Evolutionary conservation across 1,140 invertebrate genomes (phyloP).

Genomic region (Caerostris darwini): DNA sequence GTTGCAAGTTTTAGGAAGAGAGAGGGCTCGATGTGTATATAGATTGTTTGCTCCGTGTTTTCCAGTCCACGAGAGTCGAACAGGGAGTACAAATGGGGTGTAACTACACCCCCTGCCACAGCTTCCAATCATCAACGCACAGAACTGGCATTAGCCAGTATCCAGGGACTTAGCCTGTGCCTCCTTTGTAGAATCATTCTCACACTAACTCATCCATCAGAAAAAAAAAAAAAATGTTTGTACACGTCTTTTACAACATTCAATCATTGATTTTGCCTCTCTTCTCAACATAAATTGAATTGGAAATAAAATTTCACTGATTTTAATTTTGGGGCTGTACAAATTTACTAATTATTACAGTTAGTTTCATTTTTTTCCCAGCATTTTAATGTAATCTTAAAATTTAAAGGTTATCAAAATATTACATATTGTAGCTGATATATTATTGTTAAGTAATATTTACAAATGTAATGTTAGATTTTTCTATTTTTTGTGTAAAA

Average conservation of each 20-base stretch:
- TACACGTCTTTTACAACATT: not conserved
- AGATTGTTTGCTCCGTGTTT: slow-evolving; percentile 55
- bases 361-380: too few species aligned
- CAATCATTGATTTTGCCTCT: not conserved
- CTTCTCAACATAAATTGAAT: too few species aligned
- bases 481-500: too few species aligned
- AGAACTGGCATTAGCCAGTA: slow-evolving; percentile 71
- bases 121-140: slow-evolving; percentile 77
- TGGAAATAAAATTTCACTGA: too few species aligned
- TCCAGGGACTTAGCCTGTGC: slow-evolving; percentile 77
- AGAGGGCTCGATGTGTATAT: slow-evolving; percentile 42
- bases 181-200: slow-evolving; percentile 77
- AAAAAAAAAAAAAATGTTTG: not conserved
- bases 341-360: too few species aligned
- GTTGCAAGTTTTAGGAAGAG: not conserved
- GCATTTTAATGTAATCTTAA: too few species aligned
- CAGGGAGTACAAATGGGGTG: slow-evolving; percentile 73
- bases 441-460: too few species aligned
- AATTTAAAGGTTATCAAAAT: too few species aligned
- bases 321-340: too few species aligned
- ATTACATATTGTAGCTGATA: too few species aligned
- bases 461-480: too few species aligned
- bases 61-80: slow-evolving; percentile 74
- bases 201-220: slow-evolving; percentile 43
- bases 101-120: slow-evolving; percentile 65